A percentile compares a stretch with the other conserved stretches of the same genome.
Conservation (phyloP, 2,797 vertebrate species). For the Yasuhikotakia modesta region DNA sequence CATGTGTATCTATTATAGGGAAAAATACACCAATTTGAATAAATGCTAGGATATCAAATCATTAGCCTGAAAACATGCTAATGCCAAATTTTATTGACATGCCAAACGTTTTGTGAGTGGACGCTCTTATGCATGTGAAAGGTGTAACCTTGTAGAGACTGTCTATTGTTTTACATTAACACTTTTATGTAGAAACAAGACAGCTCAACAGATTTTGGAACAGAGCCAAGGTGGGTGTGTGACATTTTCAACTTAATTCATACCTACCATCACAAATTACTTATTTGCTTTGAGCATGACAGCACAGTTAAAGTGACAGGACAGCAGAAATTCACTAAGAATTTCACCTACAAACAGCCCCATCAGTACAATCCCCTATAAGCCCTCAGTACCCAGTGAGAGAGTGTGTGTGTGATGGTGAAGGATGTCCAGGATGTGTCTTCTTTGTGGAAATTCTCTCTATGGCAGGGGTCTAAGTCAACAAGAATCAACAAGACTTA, state of each 20-base stretch:
- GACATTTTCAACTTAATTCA: slow-evolving; percentile 26
- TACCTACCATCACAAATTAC: slow-evolving; percentile 31
- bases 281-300: slow-evolving; percentile 23
- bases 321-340: slow-evolving; percentile 36
- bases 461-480: slow-evolving; percentile 48
- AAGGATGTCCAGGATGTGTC: slow-evolving; percentile 53
- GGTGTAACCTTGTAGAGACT: too few relatives aligned
- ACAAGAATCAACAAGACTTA: slow-evolving; percentile 51
- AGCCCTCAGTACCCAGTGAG: slow-evolving; percentile 37
- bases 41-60: too few relatives aligned
- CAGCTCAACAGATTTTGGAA: not conserved
- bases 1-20: not conserved
- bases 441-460: slow-evolving; percentile 55
- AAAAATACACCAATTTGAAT: not conserved
- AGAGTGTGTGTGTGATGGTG: slow-evolving; percentile 11
- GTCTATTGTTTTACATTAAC: too few relatives aligned
- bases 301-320: slow-evolving; percentile 1
- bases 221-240: slow-evolving; percentile 11
- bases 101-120: not conserved
- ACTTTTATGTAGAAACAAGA: too few relatives aligned
- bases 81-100: not conserved
- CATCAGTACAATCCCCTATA: slow-evolving; percentile 48
- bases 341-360: slow-evolving; percentile 29
- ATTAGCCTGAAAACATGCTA: not conserved
- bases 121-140: too few relatives aligned